These are phyloP conservation scores for Megaceryle torquata DNA, from an alignment of 2,113 vertebrate genomes.

Conservation along the genomic window DNA sequence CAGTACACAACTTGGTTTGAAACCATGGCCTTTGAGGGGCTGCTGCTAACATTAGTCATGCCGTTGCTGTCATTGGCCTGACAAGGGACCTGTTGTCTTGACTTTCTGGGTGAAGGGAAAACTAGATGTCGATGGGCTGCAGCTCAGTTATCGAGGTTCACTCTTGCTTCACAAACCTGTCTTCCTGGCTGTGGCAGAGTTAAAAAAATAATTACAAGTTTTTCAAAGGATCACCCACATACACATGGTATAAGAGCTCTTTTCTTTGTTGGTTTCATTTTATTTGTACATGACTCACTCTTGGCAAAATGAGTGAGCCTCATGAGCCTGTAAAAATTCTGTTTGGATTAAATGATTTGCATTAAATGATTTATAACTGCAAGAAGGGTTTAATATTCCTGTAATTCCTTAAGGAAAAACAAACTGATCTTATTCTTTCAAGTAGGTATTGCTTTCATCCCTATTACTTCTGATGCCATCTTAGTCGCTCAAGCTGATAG, in stretches of 20 bases:
- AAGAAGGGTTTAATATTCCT: conserved; percentile 55
- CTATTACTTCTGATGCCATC: conserved; percentile 36
- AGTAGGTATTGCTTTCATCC: conserved; percentile 35
- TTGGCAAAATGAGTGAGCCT: conserved; percentile 68
- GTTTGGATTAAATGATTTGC: conserved; percentile 62
- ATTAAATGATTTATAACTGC: conserved; percentile 64
- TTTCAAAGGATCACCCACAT: conserved; percentile 66
- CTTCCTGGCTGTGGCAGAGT: conserved; percentile 45
- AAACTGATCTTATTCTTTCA: conserved; percentile 48
- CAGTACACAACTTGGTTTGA: background rate
- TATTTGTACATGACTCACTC: conserved; percentile 73
- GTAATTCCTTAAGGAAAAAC: conserved; percentile 64
- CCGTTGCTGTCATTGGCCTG: fast-evolving
- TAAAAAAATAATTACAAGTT: conserved; percentile 59
- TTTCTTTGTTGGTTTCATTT: conserved; percentile 62
- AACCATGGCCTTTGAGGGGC: background rate
- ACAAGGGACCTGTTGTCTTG: background rate
- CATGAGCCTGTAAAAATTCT: conserved; percentile 64
- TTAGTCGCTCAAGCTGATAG: background rate
- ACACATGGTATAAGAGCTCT: conserved; percentile 67
- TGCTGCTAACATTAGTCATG: background rate
- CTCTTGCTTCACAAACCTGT: conserved; percentile 28
- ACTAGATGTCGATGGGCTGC: background rate
- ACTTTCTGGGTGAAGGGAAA: background rate
- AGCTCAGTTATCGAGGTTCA: background rate